phyloP scores from a whole-genome alignment of 2,113 vertebrate genomes.

The Anarrhichthys ocellatus region DNA sequence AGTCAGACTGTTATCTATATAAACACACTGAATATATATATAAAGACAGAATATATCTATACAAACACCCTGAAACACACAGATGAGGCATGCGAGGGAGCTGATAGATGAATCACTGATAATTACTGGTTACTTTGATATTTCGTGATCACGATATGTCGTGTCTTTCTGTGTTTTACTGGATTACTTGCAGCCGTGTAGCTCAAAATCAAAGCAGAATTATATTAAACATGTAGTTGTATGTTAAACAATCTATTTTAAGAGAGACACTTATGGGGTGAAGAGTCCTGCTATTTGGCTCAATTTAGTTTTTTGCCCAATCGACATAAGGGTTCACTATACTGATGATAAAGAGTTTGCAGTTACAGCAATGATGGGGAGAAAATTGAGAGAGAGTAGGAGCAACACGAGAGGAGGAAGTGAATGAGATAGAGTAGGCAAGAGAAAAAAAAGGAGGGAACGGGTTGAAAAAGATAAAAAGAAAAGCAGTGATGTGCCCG shows the following conservation, averaged over 20 bases:
- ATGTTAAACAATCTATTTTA: background rate
- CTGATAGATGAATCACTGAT: background rate
- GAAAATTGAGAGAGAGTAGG: constrained; percentile 9
- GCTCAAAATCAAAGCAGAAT: constrained; percentile 1
- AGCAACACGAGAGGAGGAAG: background rate
- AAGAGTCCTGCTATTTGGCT: constrained; percentile 16
- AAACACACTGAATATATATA: background rate
- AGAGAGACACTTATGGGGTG: background rate
- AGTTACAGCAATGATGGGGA: constrained; percentile 22
- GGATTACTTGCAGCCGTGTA: too few species aligned
- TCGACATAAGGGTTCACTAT: constrained; percentile 15
- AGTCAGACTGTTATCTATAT: background rate
- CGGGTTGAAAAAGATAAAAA: constrained; percentile 9
- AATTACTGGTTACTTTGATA: background rate
- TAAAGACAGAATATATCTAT: background rate
- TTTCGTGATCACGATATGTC: background rate
- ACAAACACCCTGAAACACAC: constrained; percentile 2
- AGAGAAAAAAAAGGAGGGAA: constrained; percentile 20
- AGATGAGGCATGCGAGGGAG: background rate
- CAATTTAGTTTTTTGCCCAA: constrained; percentile 24
- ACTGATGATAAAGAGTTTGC: constrained; percentile 41
- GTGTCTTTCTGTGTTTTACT: too few species aligned
- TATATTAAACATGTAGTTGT: background rate
- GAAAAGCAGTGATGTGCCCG: constrained; percentile 23
- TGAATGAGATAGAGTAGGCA: background rate